Base-by-base conservation (phyloP, 2,888 invertebrate genomes). In the Pasiphila rectangulata region DNA sequence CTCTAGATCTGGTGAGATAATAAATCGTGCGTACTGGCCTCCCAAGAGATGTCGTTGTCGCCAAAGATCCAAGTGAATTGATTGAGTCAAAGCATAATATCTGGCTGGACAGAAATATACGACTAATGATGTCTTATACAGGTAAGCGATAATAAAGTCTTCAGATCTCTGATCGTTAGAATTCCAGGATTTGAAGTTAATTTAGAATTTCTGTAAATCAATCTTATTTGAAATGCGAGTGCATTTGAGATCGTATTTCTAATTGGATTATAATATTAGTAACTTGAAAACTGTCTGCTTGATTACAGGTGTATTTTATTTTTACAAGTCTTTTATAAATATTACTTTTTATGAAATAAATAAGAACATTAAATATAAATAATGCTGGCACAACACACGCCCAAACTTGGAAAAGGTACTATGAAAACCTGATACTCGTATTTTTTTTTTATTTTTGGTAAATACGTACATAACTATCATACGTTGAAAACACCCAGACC, bases 21-120 rank as follows among this genome's bases (percentile, higher is more conserved):
- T 87, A 83, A 87, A 88, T 88, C 82, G 83, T 82, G 76, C 79
- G 72, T 76, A 63, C 59, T 63, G 79, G 77, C 87, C 86, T 84
- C 86, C 85, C 85, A 79, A 76, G 79, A 83, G 86, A 83, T 83
- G 87, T 86, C 86, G 72, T 81, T 79, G 69, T 66, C 70, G 74
- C 71, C 69, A 67, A 74, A 74, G 48, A 48, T 43, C 37, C 48
- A 48, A 48, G 76, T 73, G 80, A 81, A 86, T 86, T 86, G 85
- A 85, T 86, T 80, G 72, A 83, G 76, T 75, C 80, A 71, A 44
- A 57, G 49, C 53, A 80, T 82, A 80, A 83, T 77, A 83, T 71
- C 69, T 71, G 78, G 76, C 72, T 64, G 67, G 77, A 81, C 85
- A 69, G 75, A 84, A 87, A 87, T 87, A 87, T 72, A 72, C 75